Percentiles rank a stretch among this genome's conserved stretches.
These are phyloP conservation scores for Melitaea cinxia DNA, from an alignment of 1,140 invertebrate genomes.

Conservation along the genomic window DNA sequence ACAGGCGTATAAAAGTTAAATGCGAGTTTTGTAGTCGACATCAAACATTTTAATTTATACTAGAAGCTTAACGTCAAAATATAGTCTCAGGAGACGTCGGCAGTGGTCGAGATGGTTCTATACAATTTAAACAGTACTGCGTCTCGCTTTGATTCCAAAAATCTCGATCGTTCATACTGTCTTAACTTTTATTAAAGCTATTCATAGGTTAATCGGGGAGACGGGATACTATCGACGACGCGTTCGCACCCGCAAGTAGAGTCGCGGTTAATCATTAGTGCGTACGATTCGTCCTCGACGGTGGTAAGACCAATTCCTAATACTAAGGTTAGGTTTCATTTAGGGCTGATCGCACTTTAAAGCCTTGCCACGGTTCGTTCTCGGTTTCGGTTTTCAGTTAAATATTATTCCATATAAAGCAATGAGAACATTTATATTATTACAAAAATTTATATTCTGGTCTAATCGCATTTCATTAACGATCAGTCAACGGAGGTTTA, in stretches of 20 bases:
- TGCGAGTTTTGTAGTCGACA: constrained; percentile 5
- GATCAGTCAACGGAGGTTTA: no score
- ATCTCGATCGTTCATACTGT: constrained; percentile 1
- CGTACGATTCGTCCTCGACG: constrained; percentile 2
- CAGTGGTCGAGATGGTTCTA: background rate
- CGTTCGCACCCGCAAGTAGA: background rate
- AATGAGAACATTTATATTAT: no score
- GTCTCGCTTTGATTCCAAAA: background rate
- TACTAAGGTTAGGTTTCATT: background rate
- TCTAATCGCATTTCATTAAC: no score
- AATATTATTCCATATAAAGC: no score
- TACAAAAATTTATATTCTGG: no score
- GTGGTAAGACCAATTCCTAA: constrained; percentile 3
- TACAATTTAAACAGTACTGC: background rate
- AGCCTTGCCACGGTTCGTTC: no score
- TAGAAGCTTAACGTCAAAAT: constrained; percentile 3
- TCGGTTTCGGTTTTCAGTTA: no score
- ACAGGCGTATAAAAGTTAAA: constrained; percentile 9
- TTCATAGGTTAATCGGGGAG: background rate
- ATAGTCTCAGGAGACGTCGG: background rate
- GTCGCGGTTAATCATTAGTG: no score
- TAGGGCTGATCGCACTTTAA: no score
- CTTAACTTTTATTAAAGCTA: constrained; percentile 15
- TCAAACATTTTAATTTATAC: background rate
- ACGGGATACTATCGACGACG: background rate